Percentiles rank a stretch among this genome's conserved stretches.
Evolutionary conservation across 2,113 vertebrate genomes (phyloP).

Genomic region (Stictonetta naevosa): DNA sequence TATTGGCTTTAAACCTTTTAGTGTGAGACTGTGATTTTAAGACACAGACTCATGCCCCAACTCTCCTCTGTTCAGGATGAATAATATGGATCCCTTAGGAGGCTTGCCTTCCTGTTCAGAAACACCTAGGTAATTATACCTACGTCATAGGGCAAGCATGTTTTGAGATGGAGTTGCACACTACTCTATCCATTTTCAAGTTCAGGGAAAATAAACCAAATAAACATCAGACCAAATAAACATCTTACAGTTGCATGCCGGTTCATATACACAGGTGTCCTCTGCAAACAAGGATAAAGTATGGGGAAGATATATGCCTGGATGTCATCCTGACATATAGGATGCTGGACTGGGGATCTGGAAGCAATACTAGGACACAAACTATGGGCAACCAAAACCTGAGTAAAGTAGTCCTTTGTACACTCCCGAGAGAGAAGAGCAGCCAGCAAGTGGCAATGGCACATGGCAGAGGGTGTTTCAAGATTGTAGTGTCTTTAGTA

Average conservation of each 20-base stretch:
- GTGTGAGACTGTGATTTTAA: background rate
- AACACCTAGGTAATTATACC: background rate
- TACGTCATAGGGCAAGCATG: background rate
- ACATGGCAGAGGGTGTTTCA: background rate
- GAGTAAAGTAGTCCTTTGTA: background rate
- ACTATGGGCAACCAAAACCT: background rate
- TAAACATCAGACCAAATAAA: background rate
- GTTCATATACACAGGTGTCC: background rate
- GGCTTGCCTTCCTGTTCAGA: background rate
- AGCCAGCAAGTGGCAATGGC: background rate
- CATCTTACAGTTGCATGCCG: background rate
- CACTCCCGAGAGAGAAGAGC: background rate
- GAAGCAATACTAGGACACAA: background rate
- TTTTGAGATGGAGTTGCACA: background rate
- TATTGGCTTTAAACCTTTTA: conserved; percentile 33
- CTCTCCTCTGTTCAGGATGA: background rate
- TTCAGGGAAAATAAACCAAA: background rate
- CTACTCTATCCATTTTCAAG: background rate
- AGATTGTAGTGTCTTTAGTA: background rate
- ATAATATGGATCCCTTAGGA: background rate
- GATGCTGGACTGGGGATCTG: background rate
- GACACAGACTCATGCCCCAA: rapidly evolving
- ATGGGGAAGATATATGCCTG: background rate
- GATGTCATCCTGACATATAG: background rate
- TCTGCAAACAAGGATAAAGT: background rate